phyloP scores from a whole-genome alignment of 2,888 invertebrate genomes.

The Thymelicus lineola region DNA sequence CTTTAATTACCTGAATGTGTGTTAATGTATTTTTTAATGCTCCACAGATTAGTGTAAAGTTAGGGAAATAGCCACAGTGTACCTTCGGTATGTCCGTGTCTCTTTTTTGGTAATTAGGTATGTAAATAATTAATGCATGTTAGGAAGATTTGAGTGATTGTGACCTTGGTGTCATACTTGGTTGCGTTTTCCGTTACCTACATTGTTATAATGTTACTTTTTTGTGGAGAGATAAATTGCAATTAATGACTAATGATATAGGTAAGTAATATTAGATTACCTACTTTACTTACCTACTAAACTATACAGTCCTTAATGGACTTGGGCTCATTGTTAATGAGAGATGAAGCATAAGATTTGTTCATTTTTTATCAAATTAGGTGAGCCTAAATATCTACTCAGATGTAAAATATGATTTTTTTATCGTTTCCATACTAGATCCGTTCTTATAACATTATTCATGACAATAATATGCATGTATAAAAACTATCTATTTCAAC shows the following conservation, averaged over 20 bases:
- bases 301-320: no score
- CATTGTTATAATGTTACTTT: background rate
- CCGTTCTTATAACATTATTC: no score
- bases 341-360: no score
- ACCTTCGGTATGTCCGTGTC: constrained; percentile 8
- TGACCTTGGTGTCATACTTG: constrained; percentile 35
- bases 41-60: background rate
- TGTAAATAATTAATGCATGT: constrained; percentile 29
- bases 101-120: constrained; percentile 20
- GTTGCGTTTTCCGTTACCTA: constrained; percentile 20
- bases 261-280: background rate
- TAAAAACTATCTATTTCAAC: no score
- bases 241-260: constrained; percentile 1
- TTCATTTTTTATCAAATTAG: no score
- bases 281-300: background rate
- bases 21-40: constrained; percentile 9
- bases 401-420: no score
- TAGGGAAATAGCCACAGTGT: constrained; percentile 13
- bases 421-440: no score
- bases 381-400: no score
- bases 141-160: constrained; percentile 16
- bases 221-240: constrained; percentile 2
- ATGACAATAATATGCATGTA: no score
- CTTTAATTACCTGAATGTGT: background rate
- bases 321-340: no score